A percentile compares a stretch with the other conserved stretches of the same genome.
Conservation (phyloP, 2,888 invertebrate species). For the Archips crataeganus region DNA sequence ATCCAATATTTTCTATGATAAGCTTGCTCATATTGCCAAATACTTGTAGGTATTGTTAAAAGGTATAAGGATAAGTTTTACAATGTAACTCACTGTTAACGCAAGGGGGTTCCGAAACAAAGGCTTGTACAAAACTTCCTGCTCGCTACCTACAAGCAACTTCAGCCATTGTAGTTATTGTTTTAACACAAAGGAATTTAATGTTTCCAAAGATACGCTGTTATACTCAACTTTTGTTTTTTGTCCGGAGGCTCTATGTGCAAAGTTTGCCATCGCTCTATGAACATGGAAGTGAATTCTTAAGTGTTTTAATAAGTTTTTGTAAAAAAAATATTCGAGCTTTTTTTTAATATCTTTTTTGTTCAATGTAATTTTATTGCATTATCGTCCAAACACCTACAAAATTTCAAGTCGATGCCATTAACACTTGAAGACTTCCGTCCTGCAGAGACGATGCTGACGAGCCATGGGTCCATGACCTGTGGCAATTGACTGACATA, state of each 20-base stretch:
- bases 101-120: conserved; percentile 15
- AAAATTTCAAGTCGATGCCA: no score
- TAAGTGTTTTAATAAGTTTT: neutral
- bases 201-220: conserved; percentile 11
- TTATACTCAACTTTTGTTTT: conserved; percentile 11
- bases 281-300: neutral
- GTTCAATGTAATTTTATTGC: no score
- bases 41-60: neutral
- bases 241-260: neutral
- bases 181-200: conserved; percentile 17
- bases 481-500: no score
- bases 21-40: neutral
- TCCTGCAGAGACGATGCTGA: no score
- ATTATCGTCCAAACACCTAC: no score
- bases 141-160: conserved; percentile 14
- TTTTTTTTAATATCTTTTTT: no score
- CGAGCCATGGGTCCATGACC: no score
- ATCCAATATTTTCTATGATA: no score
- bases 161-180: conserved; percentile 24
- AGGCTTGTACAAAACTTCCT: conserved; percentile 15
- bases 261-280: neutral
- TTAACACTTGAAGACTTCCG: no score
- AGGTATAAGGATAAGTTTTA: neutral
- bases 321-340: no score
- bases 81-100: neutral